A percentile compares a stretch with the other conserved stretches of the same genome.
phyloP scores from a whole-genome alignment of 2,113 vertebrate species.

The Oncorhynchus nerka region DNA sequence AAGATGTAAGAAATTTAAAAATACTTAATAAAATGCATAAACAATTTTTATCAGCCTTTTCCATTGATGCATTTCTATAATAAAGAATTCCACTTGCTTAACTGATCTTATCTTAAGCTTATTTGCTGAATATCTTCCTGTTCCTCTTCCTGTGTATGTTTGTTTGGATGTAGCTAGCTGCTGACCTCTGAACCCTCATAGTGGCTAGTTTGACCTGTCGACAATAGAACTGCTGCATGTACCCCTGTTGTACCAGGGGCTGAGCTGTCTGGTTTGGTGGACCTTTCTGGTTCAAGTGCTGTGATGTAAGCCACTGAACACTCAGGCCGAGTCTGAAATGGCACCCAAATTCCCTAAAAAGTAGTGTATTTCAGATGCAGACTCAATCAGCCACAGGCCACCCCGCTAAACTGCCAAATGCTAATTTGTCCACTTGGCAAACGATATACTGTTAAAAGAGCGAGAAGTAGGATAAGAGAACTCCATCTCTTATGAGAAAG shows the following conservation, averaged over 20 bases:
- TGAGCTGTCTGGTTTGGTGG: conserved; percentile 56
- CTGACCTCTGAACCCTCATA: conserved; percentile 55
- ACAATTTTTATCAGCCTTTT: conserved; percentile 65
- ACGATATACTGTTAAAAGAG: background rate
- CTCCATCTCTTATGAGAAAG: background rate
- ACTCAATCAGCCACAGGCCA: conserved; percentile 3
- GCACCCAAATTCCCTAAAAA: too few relatives aligned
- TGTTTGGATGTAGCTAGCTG: conserved; percentile 62
- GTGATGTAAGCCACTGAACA: background rate
- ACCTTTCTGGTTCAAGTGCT: conserved; percentile 4
- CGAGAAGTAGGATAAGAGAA: background rate
- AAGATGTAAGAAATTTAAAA: conserved; percentile 52
- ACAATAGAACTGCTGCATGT: conserved; percentile 67
- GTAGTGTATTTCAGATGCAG: background rate
- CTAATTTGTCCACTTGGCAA: conserved; percentile 14
- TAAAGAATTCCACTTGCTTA: conserved; percentile 78
- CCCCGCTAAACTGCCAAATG: background rate
- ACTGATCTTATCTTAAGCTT: conserved; percentile 62
- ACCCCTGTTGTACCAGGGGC: conserved; percentile 55
- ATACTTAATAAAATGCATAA: conserved; percentile 64
- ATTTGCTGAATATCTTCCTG: conserved; percentile 60
- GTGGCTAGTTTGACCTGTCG: conserved; percentile 64
- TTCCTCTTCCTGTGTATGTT: conserved; percentile 57
- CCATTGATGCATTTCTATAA: conserved; percentile 78
- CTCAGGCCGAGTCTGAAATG: too few relatives aligned